Percentiles rank a stretch among this genome's conserved stretches.
phyloP scores from a whole-genome alignment of 2,797 vertebrate species.

The Cyclopterus lumpus region DNA sequence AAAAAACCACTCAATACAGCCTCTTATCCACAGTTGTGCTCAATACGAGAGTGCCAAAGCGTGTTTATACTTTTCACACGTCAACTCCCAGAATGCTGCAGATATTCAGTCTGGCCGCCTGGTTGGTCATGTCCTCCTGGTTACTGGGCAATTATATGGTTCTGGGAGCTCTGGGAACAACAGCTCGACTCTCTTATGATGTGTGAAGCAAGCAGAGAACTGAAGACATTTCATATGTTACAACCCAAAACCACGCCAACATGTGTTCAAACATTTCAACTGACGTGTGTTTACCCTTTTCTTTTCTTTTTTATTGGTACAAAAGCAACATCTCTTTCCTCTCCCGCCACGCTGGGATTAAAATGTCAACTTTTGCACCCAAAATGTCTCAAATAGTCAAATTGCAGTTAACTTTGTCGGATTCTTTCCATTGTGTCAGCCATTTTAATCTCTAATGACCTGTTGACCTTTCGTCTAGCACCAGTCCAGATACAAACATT shows the following conservation, averaged over 20 bases:
- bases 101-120: neutral
- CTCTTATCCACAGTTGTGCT: constrained; percentile 8
- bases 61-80: constrained; percentile 10
- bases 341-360: no score
- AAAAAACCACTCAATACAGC: neutral
- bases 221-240: neutral
- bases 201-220: neutral
- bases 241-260: neutral
- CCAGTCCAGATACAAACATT: neutral
- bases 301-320: no score
- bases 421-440: neutral
- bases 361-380: neutral
- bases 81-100: constrained; percentile 3
- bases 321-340: neutral
- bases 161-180: constrained; percentile 3
- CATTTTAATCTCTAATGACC: neutral
- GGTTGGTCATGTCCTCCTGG: constrained; percentile 1
- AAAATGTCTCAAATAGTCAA: neutral
- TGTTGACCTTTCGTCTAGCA: neutral
- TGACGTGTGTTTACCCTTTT: neutral
- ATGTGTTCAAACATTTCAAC: neutral
- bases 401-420: neutral
- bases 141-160: neutral
- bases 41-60: neutral
- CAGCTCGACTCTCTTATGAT: neutral